Evolutionary conservation across 2,797 vertebrate genomes (phyloP).

Genomic region (Adrianichthys oophorus): DNA sequence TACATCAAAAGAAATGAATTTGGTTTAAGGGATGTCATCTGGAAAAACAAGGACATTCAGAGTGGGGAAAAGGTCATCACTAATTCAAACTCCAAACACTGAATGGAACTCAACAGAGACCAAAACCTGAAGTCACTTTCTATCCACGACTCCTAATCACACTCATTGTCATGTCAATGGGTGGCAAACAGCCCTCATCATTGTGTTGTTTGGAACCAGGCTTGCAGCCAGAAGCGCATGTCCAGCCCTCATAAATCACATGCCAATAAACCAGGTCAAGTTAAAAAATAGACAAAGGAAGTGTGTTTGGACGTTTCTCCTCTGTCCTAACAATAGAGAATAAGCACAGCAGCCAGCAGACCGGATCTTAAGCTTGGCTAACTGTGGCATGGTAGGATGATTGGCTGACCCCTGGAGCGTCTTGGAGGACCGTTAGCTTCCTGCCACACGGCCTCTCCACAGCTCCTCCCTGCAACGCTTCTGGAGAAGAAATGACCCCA

Average conservation of each 20-base stretch:
- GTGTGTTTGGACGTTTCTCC: constrained; percentile 48
- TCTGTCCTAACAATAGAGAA: constrained; percentile 70
- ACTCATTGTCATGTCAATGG: constrained; percentile 43
- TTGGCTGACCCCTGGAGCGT: constrained; percentile 62
- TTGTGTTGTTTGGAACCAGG: constrained; percentile 42
- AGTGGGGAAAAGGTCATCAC: too few relatives aligned
- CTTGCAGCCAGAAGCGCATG: constrained; percentile 23
- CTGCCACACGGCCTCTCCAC: constrained; percentile 45
- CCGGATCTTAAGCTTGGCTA: constrained; percentile 39
- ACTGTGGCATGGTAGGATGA: constrained; percentile 31
- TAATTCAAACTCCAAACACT: not conserved
- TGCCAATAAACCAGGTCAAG: constrained; percentile 52
- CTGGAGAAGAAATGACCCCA: constrained; percentile 41
- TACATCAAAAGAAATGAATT: too few relatives aligned
- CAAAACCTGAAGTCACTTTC: constrained; percentile 35
- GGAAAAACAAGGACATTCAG: too few relatives aligned
- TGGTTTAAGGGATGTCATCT: too few relatives aligned
- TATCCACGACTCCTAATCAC: not conserved
- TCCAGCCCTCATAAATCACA: constrained; percentile 61
- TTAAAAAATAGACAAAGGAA: constrained; percentile 75
- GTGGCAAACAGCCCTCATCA: constrained; percentile 23
- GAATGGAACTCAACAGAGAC: constrained; percentile 1
- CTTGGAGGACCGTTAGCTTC: constrained; percentile 73
- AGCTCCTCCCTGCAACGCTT: constrained; percentile 35
- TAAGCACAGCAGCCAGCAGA: constrained; percentile 29